Evolutionary conservation across 2,113 vertebrate genomes (phyloP).

Genomic region (Festucalex cinctus): DNA sequence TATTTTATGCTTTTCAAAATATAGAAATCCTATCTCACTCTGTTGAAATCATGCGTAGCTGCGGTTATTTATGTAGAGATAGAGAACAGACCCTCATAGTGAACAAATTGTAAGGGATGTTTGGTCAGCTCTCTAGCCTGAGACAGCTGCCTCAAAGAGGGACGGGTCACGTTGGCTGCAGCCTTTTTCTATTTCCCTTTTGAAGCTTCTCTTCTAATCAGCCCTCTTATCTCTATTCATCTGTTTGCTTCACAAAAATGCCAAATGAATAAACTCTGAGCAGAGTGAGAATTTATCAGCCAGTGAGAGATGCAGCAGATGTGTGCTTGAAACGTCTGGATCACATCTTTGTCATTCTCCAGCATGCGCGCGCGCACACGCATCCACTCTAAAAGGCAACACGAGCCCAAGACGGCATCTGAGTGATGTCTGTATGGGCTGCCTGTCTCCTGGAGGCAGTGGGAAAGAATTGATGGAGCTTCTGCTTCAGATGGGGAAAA

Average conservation of each 20-base stretch:
- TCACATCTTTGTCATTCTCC: slow-evolving; percentile 21
- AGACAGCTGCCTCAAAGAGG: slow-evolving; percentile 63
- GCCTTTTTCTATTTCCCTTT: slow-evolving; percentile 56
- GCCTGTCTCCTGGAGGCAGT: slow-evolving; percentile 36
- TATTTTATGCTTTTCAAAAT: slow-evolving; percentile 18
- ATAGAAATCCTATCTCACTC: not conserved
- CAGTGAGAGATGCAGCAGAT: slow-evolving; percentile 40
- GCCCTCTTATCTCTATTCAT: slow-evolving; percentile 48
- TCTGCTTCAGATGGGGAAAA: slow-evolving; percentile 12
- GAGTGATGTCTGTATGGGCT: slow-evolving; percentile 28
- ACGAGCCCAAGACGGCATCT: slow-evolving; percentile 17
- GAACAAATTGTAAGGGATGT: slow-evolving; percentile 51
- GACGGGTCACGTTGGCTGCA: slow-evolving; percentile 52
- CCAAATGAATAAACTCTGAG: slow-evolving; percentile 46
- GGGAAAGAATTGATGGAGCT: slow-evolving; percentile 24
- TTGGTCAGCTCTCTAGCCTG: slow-evolving; percentile 59
- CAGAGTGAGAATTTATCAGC: slow-evolving; percentile 45
- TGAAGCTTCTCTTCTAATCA: slow-evolving; percentile 76
- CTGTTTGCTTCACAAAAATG: slow-evolving; percentile 46
- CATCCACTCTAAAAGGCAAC: slow-evolving; percentile 20
- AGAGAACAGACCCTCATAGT: slow-evolving; percentile 41
- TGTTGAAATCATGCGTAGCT: not conserved
- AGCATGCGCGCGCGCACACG: not conserved
- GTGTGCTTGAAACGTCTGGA: slow-evolving; percentile 36
- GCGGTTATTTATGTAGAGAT: slow-evolving; percentile 34